These are phyloP conservation scores for Rutpela maculata DNA, from an alignment of 2,888 invertebrate genomes.

Conservation along the genomic window DNA sequence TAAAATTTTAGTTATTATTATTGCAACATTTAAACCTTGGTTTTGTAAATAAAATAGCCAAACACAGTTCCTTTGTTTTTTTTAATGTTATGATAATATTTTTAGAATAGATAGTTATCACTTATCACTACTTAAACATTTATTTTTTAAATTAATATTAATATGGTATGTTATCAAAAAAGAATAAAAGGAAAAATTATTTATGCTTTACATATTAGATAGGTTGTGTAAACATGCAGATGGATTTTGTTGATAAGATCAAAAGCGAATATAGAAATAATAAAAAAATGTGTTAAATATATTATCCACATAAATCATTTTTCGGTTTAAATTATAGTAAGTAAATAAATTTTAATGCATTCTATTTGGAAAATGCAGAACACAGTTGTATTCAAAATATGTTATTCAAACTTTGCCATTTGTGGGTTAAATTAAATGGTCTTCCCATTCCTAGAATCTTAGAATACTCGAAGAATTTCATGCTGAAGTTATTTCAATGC, in stretches of 20 bases:
- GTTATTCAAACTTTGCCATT: no score
- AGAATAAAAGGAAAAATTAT: constrained; percentile 27
- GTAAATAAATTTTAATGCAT: no score
- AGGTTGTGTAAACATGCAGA: constrained; percentile 30
- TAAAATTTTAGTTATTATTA: no score
- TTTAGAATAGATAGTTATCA: neutral
- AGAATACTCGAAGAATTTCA: no score
- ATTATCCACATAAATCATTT: neutral
- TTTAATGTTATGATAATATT: constrained; percentile 1
- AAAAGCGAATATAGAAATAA: constrained; percentile 13
- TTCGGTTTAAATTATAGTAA: neutral
- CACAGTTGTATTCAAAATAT: no score
- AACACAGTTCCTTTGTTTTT: neutral
- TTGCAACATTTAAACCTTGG: neutral
- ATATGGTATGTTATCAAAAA: constrained; percentile 25
- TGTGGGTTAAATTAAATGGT: no score
- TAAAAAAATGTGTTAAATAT: neutral
- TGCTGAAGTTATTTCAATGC: no score
- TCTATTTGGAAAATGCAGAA: no score
- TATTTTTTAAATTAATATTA: constrained; percentile 33
- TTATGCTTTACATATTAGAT: constrained; percentile 30
- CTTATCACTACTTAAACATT: constrained; percentile 27
- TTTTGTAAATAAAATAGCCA: neutral
- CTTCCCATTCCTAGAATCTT: no score
- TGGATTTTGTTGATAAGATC: constrained; percentile 24